Conservation (phyloP, 92 coral and sea anemone genomes). For the Parazoanthus atlanticus region DNA sequence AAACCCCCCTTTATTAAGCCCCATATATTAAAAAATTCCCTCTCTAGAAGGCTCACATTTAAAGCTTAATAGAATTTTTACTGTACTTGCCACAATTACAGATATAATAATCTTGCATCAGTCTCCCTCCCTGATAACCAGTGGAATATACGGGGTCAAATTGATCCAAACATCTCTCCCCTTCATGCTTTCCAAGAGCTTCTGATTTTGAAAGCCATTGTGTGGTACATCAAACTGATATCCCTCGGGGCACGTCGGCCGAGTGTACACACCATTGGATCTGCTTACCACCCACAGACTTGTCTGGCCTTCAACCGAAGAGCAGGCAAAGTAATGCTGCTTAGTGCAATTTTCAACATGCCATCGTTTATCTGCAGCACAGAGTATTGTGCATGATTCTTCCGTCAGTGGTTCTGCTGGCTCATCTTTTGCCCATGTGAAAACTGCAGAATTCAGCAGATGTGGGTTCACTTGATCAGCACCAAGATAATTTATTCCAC, state of each 20-base stretch:
- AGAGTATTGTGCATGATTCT: constrained; percentile 58
- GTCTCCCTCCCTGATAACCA: background rate
- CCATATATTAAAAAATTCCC: too few species aligned
- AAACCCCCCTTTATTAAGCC: too few species aligned
- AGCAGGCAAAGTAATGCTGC: constrained; percentile 71
- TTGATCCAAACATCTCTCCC: constrained; percentile 73
- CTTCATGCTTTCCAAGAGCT: constrained; percentile 44
- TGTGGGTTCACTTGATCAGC: constrained; percentile 88
- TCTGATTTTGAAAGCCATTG: constrained; percentile 68
- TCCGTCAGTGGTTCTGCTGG: constrained; percentile 60
- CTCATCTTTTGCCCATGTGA: constrained; percentile 83
- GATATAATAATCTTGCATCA: background rate
- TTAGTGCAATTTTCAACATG: constrained; percentile 62
- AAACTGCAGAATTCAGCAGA: constrained; percentile 74
- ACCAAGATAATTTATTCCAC: constrained; percentile 78
- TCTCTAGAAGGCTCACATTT: too few species aligned
- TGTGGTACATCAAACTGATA: constrained; percentile 74
- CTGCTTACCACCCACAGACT: constrained; percentile 50
- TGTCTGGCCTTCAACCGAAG: constrained; percentile 2
- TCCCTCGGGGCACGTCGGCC: constrained; percentile 72
- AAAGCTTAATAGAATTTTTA: too few species aligned
- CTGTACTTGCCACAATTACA: background rate
- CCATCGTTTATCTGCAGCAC: constrained; percentile 74
- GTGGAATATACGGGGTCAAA: constrained; percentile 61
- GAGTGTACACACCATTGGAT: constrained; percentile 48